Conservation (phyloP, 1,140 invertebrate genomes). For the Mizuhopecten yessoensis region DNA sequence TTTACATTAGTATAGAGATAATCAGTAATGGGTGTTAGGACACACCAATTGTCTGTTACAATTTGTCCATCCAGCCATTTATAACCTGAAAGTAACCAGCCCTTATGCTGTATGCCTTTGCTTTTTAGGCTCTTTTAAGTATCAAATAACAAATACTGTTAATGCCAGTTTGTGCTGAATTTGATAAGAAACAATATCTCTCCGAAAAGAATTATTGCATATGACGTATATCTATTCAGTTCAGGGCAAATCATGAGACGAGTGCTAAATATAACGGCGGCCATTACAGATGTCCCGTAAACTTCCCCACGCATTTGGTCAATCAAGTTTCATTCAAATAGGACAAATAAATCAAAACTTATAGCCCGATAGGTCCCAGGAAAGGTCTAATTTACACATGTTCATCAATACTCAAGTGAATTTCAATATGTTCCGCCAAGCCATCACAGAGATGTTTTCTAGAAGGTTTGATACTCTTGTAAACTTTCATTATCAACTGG, state of each 20-base stretch:
- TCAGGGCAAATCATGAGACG: no score
- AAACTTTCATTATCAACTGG: background rate
- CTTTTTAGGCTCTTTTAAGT: background rate
- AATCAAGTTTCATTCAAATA: background rate
- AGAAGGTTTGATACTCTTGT: background rate
- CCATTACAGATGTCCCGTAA: background rate
- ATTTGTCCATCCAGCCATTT: background rate
- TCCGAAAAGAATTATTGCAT: background rate
- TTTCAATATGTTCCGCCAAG: conserved; percentile 22
- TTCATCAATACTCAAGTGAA: background rate
- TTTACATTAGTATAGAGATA: background rate
- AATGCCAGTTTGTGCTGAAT: background rate
- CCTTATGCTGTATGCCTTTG: background rate
- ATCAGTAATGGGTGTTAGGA: no score
- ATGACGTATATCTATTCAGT: background rate
- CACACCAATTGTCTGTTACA: no score
- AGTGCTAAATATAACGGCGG: background rate
- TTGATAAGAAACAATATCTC: background rate
- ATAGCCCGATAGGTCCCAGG: background rate
- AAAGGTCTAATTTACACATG: background rate
- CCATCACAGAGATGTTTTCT: background rate
- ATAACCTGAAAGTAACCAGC: background rate
- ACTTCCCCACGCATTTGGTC: background rate
- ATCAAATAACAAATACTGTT: background rate
- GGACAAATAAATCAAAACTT: background rate